Base-by-base conservation (phyloP, 37 sponge, comb jelly and placozoan genomes). In the Dysidea cf. avara region DNA sequence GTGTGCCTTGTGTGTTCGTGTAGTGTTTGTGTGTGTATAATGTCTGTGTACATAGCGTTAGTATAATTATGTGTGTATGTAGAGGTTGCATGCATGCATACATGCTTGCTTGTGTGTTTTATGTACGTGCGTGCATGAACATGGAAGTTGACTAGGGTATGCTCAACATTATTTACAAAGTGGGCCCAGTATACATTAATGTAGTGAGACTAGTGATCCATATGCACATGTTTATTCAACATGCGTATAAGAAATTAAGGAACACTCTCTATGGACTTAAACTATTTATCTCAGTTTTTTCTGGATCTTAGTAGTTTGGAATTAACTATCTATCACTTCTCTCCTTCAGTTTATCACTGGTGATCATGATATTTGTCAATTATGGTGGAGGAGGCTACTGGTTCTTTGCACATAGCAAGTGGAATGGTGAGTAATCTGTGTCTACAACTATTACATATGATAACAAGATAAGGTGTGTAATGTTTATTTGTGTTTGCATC, bases 291-390 rank as follows among this genome's bases (percentile, higher is more conserved):
- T 39, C 35, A 18, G 14, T 31, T 64, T 7, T 48, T 37, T 12
- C 13, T 6, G n/a, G 31, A 24, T 9, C 47, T 47, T 47, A 30
- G 9, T 13, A 12, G 24, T 14, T 7, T 13, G 9, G 13, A 11
- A 68, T 34, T 9, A 36, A 2, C 64, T 38, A 25, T 32, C 61
- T 49, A 7, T 22, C 22, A 3, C 25, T 14, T 47, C 75, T 33
- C 18, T 66, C 16, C n/a, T 61, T 1, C 72, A 93, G 94, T 22
- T 36, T 95, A 9, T 95, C 92, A 7, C 75, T 95, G 39, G 55
- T 82, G 39, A 84, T 95, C 32, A 95, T 95, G 96, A 92, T 95
- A 26, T 95, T 95, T 71, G 92, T 95, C 55, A 95, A 95, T 78
- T 95, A 91, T 71, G 92, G 93, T 21, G 96, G 96, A 7, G 96